phyloP scores from a whole-genome alignment of 2,113 vertebrate genomes.

The Sinocyclocheilus grahami region DNA sequence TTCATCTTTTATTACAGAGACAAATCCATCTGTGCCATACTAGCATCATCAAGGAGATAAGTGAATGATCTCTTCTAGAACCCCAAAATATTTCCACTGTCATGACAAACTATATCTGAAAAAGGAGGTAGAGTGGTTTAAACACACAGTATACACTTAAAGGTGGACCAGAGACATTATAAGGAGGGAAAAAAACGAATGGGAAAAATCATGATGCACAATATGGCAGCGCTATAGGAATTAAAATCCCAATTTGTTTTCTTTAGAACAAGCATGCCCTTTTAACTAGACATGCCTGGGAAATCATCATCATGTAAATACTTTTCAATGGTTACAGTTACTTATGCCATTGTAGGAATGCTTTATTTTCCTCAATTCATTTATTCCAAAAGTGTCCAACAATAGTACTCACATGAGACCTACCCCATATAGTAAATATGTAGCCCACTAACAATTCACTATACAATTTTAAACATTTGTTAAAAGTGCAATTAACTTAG shows the following conservation, averaged over 20 bases:
- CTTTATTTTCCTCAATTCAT: too few relatives aligned
- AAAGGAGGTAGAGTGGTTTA: not conserved
- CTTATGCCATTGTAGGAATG: too few relatives aligned
- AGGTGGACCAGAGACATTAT: not conserved
- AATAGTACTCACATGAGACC: not conserved
- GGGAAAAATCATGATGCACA: not conserved
- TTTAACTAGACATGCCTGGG: not conserved
- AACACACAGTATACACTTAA: not conserved
- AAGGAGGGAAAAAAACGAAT: not conserved
- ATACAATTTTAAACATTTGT: not conserved
- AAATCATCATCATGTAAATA: too few relatives aligned
- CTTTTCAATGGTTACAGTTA: too few relatives aligned
- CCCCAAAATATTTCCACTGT: not conserved
- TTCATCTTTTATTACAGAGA: conserved; percentile 51
- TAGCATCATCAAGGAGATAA: not conserved
- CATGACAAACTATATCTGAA: not conserved
- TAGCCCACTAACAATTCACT: not conserved
- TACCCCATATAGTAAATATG: not conserved
- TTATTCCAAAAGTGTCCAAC: not conserved
- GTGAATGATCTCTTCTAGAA: not conserved
- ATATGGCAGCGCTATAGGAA: not conserved
- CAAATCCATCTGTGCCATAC: conserved; percentile 29
- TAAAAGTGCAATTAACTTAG: too few relatives aligned
- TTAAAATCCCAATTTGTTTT: not conserved
- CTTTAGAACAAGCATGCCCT: not conserved